phyloP scores from a whole-genome alignment of 2,797 vertebrate species.

The Trematomus bernacchii region DNA sequence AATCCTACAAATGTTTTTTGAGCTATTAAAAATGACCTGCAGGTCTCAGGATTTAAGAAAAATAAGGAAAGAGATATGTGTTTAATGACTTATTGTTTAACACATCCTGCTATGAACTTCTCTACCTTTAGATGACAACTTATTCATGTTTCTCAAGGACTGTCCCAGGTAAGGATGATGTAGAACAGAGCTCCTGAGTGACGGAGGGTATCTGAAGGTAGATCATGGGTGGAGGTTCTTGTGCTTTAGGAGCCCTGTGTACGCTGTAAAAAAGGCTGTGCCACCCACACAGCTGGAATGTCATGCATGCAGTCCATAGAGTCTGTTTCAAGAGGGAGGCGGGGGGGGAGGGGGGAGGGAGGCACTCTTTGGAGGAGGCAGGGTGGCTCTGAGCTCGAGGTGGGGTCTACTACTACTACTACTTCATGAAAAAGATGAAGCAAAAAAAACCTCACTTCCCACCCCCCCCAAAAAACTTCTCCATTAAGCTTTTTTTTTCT shows the following conservation, averaged over 20 bases:
- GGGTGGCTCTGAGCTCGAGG: constrained; percentile 63
- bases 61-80: neutral
- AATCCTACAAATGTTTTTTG: neutral
- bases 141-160: constrained; percentile 6
- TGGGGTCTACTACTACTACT: constrained; percentile 62
- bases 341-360: constrained; percentile 41
- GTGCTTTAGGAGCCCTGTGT: constrained; percentile 75
- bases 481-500: constrained; percentile 82
- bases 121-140: constrained; percentile 10
- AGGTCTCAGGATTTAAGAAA: constrained; percentile 10
- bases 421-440: constrained; percentile 65
- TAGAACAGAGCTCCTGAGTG: constrained; percentile 10
- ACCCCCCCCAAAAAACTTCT: constrained; percentile 74
- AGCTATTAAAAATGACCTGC: neutral
- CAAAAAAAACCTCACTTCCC: constrained; percentile 57
- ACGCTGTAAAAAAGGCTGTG: constrained; percentile 86
- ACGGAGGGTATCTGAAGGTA: constrained; percentile 43
- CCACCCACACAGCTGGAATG: constrained; percentile 95
- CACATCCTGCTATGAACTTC: constrained; percentile 26
- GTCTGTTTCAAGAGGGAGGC: constrained; percentile 81
- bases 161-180: constrained; percentile 24
- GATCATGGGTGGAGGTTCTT: constrained; percentile 61
- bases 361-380: constrained; percentile 61
- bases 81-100: constrained; percentile 33
- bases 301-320: constrained; percentile 91